Percentiles rank a stretch among this genome's conserved stretches.
Evolutionary conservation across 2,888 invertebrate genomes (phyloP).

Genomic region (Harpalus rubripes): DNA sequence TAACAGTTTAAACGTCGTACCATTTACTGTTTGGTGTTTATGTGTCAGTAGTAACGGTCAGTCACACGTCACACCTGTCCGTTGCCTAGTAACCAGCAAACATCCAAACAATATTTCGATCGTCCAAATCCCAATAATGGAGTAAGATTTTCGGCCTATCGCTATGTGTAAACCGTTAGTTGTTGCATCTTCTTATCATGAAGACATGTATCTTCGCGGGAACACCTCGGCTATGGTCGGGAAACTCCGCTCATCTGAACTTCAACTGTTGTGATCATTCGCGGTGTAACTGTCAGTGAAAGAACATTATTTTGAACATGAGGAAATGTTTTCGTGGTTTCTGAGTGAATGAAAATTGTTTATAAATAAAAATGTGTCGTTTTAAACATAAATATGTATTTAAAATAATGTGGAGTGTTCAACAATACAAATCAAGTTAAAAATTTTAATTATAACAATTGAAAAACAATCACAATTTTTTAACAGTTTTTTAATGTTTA

Average conservation of each 20-base stretch:
- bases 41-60: constrained; percentile 66
- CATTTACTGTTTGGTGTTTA: constrained; percentile 38
- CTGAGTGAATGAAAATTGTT: neutral
- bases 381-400: neutral
- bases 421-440: neutral
- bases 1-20: constrained; percentile 23
- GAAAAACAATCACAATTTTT: too few species aligned
- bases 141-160: constrained; percentile 35
- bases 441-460: neutral
- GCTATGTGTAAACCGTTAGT: constrained; percentile 58
- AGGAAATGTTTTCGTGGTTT: neutral
- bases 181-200: constrained; percentile 53
- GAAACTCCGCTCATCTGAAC: constrained; percentile 41
- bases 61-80: constrained; percentile 60
- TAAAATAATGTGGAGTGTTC: neutral
- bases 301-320: neutral
- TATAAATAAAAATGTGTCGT: neutral
- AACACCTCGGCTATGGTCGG: constrained; percentile 48
- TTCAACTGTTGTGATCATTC: constrained; percentile 52
- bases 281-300: constrained; percentile 48
- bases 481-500: too few species aligned
- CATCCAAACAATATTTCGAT: constrained; percentile 28
- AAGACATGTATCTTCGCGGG: constrained; percentile 37
- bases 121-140: constrained; percentile 21
- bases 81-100: constrained; percentile 26